phyloP scores from a whole-genome alignment of 2,113 vertebrate genomes.

The Aepyceros melampus region DNA sequence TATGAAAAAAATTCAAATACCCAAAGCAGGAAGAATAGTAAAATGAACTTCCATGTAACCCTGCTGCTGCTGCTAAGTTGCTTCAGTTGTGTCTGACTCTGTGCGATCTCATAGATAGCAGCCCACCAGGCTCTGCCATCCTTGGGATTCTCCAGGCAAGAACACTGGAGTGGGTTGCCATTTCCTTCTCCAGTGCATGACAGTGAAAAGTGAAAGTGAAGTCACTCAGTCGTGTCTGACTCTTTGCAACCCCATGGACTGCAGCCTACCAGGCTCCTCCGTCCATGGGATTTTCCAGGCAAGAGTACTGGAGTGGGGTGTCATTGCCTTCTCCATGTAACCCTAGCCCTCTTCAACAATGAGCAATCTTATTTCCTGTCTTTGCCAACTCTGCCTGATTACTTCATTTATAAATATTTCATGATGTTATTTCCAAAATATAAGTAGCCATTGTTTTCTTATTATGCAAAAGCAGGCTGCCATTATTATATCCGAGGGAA shows the following conservation, averaged over 20 bases:
- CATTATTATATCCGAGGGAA: neutral
- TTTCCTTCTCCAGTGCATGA: too few species aligned
- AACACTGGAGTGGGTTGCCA: too few species aligned
- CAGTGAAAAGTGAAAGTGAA: too few species aligned
- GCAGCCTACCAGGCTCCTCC: too few species aligned
- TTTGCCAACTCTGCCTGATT: neutral
- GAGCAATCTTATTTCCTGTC: neutral
- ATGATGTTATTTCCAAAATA: neutral
- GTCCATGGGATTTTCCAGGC: too few species aligned
- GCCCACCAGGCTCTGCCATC: too few species aligned
- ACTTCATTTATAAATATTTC: neutral
- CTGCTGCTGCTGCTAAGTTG: too few species aligned
- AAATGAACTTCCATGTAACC: neutral
- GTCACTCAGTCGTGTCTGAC: fast-evolving
- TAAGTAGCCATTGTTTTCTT: neutral
- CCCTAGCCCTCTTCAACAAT: neutral
- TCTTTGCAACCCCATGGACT: too few species aligned
- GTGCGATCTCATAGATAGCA: too few species aligned
- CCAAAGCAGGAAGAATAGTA: neutral
- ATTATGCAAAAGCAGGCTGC: neutral
- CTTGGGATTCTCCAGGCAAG: too few species aligned
- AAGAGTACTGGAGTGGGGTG: too few species aligned
- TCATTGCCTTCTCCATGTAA: too few species aligned
- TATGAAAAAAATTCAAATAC: neutral
- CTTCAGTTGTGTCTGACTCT: fast-evolving